phyloP scores from a whole-genome alignment of 2,888 invertebrate genomes.

The Cybosia mesomella region DNA sequence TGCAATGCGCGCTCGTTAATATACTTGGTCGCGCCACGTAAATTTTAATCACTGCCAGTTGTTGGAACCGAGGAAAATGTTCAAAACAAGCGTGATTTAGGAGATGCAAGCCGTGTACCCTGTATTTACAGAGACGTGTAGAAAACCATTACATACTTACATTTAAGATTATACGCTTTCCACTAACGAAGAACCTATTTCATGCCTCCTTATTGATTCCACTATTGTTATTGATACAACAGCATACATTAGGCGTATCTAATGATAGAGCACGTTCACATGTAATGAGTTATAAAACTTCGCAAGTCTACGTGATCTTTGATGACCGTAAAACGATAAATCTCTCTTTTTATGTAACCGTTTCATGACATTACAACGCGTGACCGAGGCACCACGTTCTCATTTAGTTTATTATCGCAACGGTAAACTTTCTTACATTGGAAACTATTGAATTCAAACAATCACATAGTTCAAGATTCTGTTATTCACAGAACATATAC shows the following conservation, averaged over 20 bases:
- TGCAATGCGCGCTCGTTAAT: slow-evolving; percentile 83
- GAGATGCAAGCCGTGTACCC: slow-evolving; percentile 68
- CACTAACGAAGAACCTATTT: neutral
- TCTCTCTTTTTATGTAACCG: slow-evolving; percentile 50
- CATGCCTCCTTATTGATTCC: neutral
- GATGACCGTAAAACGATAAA: slow-evolving; percentile 29
- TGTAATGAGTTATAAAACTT: slow-evolving; percentile 26
- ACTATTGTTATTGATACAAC: slow-evolving; percentile 14
- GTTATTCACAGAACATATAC: neutral
- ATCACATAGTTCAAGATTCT: neutral
- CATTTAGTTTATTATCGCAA: slow-evolving; percentile 15
- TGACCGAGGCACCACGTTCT: slow-evolving; percentile 20
- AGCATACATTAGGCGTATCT: slow-evolving; percentile 24
- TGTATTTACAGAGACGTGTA: slow-evolving; percentile 62
- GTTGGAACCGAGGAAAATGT: slow-evolving; percentile 80
- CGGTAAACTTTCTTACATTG: slow-evolving; percentile 19
- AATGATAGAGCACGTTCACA: slow-evolving; percentile 25
- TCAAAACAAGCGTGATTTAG: slow-evolving; percentile 84
- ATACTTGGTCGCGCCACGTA: slow-evolving; percentile 85
- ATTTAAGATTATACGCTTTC: neutral
- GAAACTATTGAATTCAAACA: neutral
- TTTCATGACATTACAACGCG: slow-evolving; percentile 20
- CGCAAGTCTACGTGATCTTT: slow-evolving; percentile 36
- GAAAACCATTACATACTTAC: slow-evolving; percentile 38
- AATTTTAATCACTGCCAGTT: slow-evolving; percentile 86